Conservation (phyloP, 2,113 vertebrate genomes). For the Anhinga rufa region DNA sequence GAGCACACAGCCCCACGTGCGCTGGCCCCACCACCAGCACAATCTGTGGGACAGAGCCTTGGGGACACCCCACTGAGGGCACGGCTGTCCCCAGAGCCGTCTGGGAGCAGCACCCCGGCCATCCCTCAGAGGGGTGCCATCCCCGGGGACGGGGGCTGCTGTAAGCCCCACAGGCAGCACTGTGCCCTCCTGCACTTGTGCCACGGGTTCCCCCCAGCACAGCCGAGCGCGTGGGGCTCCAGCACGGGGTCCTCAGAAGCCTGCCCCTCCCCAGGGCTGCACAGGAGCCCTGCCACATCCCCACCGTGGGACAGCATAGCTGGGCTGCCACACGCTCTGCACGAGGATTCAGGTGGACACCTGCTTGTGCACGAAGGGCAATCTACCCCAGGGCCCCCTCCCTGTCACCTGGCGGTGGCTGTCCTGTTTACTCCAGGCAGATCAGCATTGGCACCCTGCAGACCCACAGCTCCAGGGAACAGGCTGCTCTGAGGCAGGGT, state of each 20-base stretch:
- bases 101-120: not conserved
- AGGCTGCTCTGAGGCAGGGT: not conserved
- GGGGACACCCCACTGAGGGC: not conserved
- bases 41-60: not conserved
- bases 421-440: not conserved
- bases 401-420: not conserved
- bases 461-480: not conserved
- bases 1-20: fast-evolving
- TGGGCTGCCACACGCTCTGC: not conserved
- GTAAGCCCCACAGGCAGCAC: not conserved
- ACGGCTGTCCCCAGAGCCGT: fast-evolving
- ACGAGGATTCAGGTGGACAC: fast-evolving
- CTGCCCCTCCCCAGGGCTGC: not conserved
- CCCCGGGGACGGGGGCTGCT: not conserved
- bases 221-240: fast-evolving
- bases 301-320: fast-evolving
- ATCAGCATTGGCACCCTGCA: not conserved
- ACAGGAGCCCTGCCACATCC: not conserved
- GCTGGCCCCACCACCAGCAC: fast-evolving
- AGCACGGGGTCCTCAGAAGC: not conserved
- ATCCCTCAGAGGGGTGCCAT: not conserved
- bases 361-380: not conserved
- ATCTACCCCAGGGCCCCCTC: fast-evolving
- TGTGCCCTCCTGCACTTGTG: not conserved
- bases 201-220: not conserved